Conservation (phyloP, 2,888 invertebrate genomes). For the Entomobrya multifasciata region DNA sequence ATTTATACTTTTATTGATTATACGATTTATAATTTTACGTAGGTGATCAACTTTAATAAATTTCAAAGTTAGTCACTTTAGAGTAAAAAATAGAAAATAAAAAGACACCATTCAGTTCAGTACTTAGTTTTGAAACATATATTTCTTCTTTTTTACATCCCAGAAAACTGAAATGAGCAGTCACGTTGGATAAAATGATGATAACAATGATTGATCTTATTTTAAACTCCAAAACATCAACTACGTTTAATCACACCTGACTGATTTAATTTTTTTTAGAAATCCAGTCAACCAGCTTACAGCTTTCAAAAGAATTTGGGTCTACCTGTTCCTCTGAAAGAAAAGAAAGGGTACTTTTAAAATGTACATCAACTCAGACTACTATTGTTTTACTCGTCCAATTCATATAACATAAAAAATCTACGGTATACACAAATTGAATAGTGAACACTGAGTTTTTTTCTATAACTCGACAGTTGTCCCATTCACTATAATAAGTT, state of each 20-base stretch:
- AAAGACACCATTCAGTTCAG: too few species aligned
- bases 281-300: slow-evolving; percentile 40
- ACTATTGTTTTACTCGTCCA: not conserved
- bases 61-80: too few species aligned
- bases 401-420: not conserved
- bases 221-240: slow-evolving; percentile 59
- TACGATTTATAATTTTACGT: too few species aligned
- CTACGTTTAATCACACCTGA: slow-evolving; percentile 67
- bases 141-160: too few species aligned
- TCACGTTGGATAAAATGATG: slow-evolving; percentile 26
- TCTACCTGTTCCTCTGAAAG: slow-evolving; percentile 28
- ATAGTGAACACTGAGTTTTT: not conserved
- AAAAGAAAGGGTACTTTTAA: slow-evolving; percentile 31
- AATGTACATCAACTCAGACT: slow-evolving; percentile 53
- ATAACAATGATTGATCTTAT: slow-evolving; percentile 61
- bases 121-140: too few species aligned
- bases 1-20: too few species aligned
- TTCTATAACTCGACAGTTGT: slow-evolving; percentile 33
- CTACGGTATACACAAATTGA: too few species aligned
- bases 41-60: too few species aligned
- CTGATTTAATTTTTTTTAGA: slow-evolving; percentile 56
- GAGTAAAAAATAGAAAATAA: too few species aligned
- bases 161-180: slow-evolving; percentile 35
- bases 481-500: not conserved
- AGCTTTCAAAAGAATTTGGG: slow-evolving; percentile 41